Base-by-base conservation (phyloP, 1,140 invertebrate genomes). In the Drosophila dunni region DNA sequence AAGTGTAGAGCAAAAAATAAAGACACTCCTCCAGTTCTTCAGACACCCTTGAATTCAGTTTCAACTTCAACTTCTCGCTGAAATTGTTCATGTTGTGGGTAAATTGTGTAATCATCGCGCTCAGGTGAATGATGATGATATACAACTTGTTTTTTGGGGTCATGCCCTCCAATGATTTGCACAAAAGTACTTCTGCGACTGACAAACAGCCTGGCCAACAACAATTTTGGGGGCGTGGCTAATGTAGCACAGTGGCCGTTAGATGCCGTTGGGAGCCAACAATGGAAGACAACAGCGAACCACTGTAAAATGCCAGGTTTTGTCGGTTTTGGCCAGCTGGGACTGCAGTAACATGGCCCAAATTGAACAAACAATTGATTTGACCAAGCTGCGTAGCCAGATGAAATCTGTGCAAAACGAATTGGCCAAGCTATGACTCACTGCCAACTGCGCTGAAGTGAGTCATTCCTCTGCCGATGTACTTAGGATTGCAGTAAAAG, bases 101-200 rank as follows among this genome's bases (percentile, higher is more conserved):
- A 86, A 97, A 96, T 68, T 95, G 92, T 0, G 97, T 56, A 66
- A 66, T 66, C 63, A 66, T 66, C 46, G 33, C 60, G 38, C 64
- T 57, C 67, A 70, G 60, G 60, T 70, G 60, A 42, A 53, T 46
- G 62, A 51, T 45, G 34, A 60, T 45, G 34, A 60, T 33, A 42
- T 68, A 61, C 56, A 60, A 29, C 38, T 54, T 57, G 65, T 50
- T 66, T 44, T 65, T 56, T 40, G 53, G 34, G 63, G 63, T 66
- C 63, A 66, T 66, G 63, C 63, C 53, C 51, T 56, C 51, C 1
- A 56, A 66, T 66, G 63, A 66, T 56, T 46, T 56, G 51, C 51
- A 66, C 63, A 66, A 56, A 56, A 29, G 24, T 5, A 29, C 24
- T 29, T 29, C 50, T 45, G 63, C 51, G 63, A 62, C 58, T 61